phyloP scores from a whole-genome alignment of 2,888 invertebrate species.

The Drosophila pseudotalamancana region DNA sequence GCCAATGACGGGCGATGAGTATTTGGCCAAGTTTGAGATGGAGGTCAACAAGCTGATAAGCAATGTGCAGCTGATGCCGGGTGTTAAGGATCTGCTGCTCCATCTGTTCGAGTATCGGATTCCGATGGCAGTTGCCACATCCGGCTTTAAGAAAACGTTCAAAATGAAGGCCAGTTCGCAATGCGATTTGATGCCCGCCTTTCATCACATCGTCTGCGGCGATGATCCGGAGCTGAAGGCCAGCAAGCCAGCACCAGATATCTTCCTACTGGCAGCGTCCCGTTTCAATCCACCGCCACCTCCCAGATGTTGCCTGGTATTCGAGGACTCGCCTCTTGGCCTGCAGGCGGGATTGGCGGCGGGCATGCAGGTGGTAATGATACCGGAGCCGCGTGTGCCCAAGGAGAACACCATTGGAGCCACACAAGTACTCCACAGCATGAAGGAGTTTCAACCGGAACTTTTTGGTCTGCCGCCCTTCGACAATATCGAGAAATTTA shows the following conservation, averaged over 20 bases:
- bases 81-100: conserved; percentile 89
- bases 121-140: conserved; percentile 94
- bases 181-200: conserved; percentile 87
- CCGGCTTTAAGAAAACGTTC: conserved; percentile 88
- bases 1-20: conserved; percentile 88
- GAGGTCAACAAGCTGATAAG: conserved; percentile 86
- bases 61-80: conserved; percentile 87
- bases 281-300: conserved; percentile 90
- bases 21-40: conserved; percentile 79
- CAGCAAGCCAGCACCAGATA: conserved; percentile 95
- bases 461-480: conserved; percentile 90
- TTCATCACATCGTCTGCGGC: conserved; percentile 90
- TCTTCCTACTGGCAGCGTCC: conserved; percentile 90
- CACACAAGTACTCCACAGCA: conserved; percentile 88
- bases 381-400: conserved; percentile 87
- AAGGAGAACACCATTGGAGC: conserved; percentile 85
- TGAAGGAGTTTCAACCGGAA: conserved; percentile 92
- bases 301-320: conserved; percentile 89
- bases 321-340: conserved; percentile 96
- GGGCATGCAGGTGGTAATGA: conserved; percentile 93
- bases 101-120: conserved; percentile 90
- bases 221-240: conserved; percentile 91
- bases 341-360: conserved; percentile 90
- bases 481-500: conserved; percentile 39
- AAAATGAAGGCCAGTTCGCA: conserved; percentile 87